Evolutionary conservation across 2,888 invertebrate genomes (phyloP), one percentile per base, ranked within the genome.

Genomic region (Diplazon laetatorius): DNA sequence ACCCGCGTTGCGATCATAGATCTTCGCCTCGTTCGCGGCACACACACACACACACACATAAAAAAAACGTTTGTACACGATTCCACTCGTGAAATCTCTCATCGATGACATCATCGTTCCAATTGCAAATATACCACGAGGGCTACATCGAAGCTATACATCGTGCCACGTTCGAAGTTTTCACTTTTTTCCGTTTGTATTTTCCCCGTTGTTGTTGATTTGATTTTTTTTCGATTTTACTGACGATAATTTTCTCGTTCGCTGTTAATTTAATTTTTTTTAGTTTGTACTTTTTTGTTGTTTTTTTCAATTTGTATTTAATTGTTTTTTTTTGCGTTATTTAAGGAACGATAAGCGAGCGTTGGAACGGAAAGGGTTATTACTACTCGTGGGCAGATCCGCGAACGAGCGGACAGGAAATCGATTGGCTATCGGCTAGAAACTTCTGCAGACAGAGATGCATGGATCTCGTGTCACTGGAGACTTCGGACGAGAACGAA

Each of bases 381-480:
- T 96, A 96, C 93, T 97, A 96, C 93, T 96, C 96, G 48, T 97
- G 97, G 97, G 94, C 95, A 76, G 96, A 97, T 87, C 95, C 94
- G 3, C 93, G 94, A 20, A 93, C 95, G 37, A 93, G 94, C 80
- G 94, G 94, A 22, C 94, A 95, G 59, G 96, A 97, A 90, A 93
- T 95, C 84, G 96, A 97, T 91, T 97, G 97, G 97, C 91, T 97
- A 82, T 95, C 94, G 57, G 96, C 95, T 20, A 93, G 97, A 87
- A 97, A 97, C 91, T 96, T 94, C 91, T 97, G 97, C 91, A 93
- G 97, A 79, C 94, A 96, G 91, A 94, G 96, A 76, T 97, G 97
- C 91, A 97, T 97, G 97, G 97, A 97, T 91, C 94, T 96, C 60
- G 95, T 97, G 55, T 96, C 96, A 1, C 90, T 97, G 85, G 97